Evolutionary conservation across 2,113 vertebrate genomes (phyloP).

Genomic region (Raja brachyura): DNA sequence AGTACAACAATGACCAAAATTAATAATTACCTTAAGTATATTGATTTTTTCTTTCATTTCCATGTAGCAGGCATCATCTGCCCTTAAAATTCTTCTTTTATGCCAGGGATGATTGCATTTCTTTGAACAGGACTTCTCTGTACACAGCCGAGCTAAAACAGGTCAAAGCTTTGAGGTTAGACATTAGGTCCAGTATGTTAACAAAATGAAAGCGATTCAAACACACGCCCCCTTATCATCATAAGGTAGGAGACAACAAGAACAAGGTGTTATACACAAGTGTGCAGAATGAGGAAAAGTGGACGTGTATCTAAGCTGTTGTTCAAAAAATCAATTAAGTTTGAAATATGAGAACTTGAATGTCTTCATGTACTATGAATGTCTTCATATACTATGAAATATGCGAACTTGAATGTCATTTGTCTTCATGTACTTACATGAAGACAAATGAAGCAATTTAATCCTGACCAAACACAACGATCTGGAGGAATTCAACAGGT

Average conservation of each 20-base stretch:
- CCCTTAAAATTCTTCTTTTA: not conserved
- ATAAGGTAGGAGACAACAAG: no score
- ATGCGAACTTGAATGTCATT: not conserved
- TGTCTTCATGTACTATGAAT: not conserved
- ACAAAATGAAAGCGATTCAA: not conserved
- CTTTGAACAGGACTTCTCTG: not conserved
- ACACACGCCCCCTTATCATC: no score
- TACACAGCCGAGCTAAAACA: conserved; percentile 1
- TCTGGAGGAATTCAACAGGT: no score
- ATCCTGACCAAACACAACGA: no score
- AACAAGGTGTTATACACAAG: not conserved
- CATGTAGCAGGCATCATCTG: not conserved
- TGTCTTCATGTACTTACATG: not conserved
- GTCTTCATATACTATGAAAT: no score
- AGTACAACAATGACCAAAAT: not conserved
- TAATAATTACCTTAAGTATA: conserved; percentile 24
- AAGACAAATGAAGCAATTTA: not conserved
- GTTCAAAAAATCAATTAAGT: not conserved
- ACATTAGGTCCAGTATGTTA: not conserved
- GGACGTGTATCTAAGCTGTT: not conserved
- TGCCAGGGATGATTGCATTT: not conserved
- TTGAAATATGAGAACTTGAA: not conserved
- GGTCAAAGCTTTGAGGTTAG: not conserved
- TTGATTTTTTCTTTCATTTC: conserved; percentile 13
- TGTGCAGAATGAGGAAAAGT: not conserved